A percentile compares a stretch with the other conserved stretches of the same genome.
Conservation (phyloP, 2,113 vertebrate genomes). For the Serinus canaria region DNA sequence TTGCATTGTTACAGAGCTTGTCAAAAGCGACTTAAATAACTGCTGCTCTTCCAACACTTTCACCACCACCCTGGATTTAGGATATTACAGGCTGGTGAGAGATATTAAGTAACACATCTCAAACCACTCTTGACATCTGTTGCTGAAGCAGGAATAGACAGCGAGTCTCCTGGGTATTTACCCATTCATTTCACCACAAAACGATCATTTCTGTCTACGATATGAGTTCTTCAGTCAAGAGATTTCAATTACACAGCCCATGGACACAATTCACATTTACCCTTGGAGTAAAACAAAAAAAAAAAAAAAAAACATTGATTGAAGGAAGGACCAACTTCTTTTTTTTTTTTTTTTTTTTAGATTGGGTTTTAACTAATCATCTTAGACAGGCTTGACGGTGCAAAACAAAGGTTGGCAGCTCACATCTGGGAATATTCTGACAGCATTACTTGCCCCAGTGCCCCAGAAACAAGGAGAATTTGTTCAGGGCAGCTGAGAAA, state of each 20-base stretch:
- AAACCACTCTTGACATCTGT: neutral
- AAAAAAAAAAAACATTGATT: neutral
- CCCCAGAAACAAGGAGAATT: neutral
- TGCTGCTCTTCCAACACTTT: neutral
- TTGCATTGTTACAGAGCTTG: neutral
- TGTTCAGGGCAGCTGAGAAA: neutral
- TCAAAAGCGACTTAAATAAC: neutral
- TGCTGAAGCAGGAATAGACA: neutral
- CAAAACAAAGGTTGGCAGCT: neutral
- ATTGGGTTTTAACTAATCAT: neutral
- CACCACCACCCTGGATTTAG: neutral
- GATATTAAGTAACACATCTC: neutral
- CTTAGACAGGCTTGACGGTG: neutral
- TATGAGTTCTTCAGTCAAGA: slow-evolving; percentile 22
- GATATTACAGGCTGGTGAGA: neutral
- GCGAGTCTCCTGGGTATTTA: neutral
- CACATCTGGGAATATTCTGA: neutral
- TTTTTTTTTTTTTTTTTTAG: neutral
- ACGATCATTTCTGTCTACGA: neutral
- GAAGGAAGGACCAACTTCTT: neutral
- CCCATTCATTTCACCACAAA: slow-evolving; percentile 22
- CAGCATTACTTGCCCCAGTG: neutral
- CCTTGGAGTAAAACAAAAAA: neutral
- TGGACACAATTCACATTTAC: slow-evolving; percentile 27
- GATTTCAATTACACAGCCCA: slow-evolving; percentile 41